Conservation (phyloP, 2,797 vertebrate genomes). For the Chromobotia macracanthus region DNA sequence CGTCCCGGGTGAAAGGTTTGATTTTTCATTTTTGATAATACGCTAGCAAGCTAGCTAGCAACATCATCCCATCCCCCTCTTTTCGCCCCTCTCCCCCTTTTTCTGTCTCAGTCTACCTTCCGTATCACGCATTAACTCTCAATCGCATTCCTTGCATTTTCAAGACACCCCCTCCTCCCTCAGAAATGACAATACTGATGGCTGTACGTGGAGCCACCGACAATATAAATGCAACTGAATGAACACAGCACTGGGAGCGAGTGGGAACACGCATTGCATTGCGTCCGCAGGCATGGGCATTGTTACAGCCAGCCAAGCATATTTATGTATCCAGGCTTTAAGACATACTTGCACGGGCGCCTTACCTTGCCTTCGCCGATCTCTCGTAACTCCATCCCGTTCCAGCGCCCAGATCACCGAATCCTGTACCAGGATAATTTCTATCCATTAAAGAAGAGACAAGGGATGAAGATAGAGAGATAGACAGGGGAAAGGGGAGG, state of each 20-base stretch:
- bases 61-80: slow-evolving; percentile 69
- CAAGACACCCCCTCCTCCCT: slow-evolving; percentile 66
- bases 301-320: slow-evolving; percentile 63
- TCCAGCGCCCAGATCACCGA: slow-evolving; percentile 80
- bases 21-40: slow-evolving; percentile 60
- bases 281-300: slow-evolving; percentile 64
- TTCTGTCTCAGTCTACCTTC: slow-evolving; percentile 66
- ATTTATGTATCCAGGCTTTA: slow-evolving; percentile 46
- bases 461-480: slow-evolving; percentile 77
- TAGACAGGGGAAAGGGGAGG: slow-evolving; percentile 70
- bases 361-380: slow-evolving; percentile 81
- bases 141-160: slow-evolving; percentile 77
- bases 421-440: slow-evolving; percentile 80
- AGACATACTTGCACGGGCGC: slow-evolving; percentile 52
- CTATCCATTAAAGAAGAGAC: slow-evolving; percentile 80
- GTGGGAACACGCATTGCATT: slow-evolving; percentile 52
- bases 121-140: slow-evolving; percentile 72
- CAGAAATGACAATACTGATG: slow-evolving; percentile 70
- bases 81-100: slow-evolving; percentile 58
- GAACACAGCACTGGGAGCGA: slow-evolving; percentile 35
- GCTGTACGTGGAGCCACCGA: slow-evolving; percentile 67
- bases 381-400: slow-evolving; percentile 82
- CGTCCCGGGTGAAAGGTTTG: slow-evolving; percentile 44
- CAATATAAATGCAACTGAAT: slow-evolving; percentile 58
- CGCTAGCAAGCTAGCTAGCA: slow-evolving; percentile 59